A percentile compares a stretch with the other conserved stretches of the same genome.
Conservation (phyloP, 2,797 vertebrate genomes). For the Cetoscarus ocellatus region DNA sequence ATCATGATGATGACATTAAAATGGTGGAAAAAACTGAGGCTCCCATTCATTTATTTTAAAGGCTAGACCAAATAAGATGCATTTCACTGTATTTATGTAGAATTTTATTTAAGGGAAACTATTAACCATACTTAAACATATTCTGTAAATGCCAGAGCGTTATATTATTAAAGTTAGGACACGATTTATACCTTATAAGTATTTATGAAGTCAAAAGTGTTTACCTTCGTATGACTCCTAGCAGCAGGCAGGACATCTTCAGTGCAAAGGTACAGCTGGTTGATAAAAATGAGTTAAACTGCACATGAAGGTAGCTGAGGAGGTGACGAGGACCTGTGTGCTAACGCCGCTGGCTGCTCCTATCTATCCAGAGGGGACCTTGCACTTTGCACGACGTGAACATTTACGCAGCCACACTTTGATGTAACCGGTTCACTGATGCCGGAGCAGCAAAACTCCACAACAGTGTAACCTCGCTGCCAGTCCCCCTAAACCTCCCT, state of each 20-base stretch:
- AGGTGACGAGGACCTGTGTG: not conserved
- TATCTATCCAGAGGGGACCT: slow-evolving; percentile 67
- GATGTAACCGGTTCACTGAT: slow-evolving; percentile 12
- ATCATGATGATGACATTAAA: too few relatives aligned
- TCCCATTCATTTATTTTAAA: too few relatives aligned
- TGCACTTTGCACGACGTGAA: slow-evolving; percentile 76
- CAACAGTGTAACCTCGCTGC: not conserved
- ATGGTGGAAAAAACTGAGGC: too few relatives aligned
- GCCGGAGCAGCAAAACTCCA: not conserved
- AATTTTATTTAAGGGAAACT: too few relatives aligned
- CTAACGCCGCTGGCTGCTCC: slow-evolving; percentile 55
- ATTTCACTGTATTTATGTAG: too few relatives aligned
- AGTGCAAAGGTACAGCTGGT: slow-evolving; percentile 10
- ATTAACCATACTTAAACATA: too few relatives aligned
- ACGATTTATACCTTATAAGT: not conserved
- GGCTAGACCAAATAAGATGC: too few relatives aligned
- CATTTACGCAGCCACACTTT: slow-evolving; percentile 30
- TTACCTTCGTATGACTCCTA: slow-evolving; percentile 78
- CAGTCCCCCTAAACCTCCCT: not conserved
- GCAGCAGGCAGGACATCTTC: slow-evolving; percentile 78
- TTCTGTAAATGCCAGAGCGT: too few relatives aligned
- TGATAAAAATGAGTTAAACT: not conserved
- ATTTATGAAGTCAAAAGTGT: slow-evolving; percentile 11
- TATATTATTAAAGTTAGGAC: not conserved
- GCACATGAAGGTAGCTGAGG: slow-evolving; percentile 13